Base-by-base conservation (phyloP, 1,140 invertebrate species). In the Drosophila quadrilineata region DNA sequence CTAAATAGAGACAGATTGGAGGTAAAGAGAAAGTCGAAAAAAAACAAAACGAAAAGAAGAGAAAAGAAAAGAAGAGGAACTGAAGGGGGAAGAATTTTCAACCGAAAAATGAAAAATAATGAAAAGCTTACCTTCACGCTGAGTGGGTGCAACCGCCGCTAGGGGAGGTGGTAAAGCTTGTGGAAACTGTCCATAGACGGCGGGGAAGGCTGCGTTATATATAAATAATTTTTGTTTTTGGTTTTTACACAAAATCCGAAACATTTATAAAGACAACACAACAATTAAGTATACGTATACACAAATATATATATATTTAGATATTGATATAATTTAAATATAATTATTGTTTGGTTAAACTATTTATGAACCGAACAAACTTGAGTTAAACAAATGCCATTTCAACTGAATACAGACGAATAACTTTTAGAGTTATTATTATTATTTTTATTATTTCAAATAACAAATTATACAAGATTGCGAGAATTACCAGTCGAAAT, bases 121-220 rank as follows among this genome's bases (percentile, higher is more conserved):
- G 69, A 74, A 86, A 77, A 76, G 91, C 94, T 96, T 96, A 97
- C 96, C 96, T 96, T 98, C 96, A 93, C 97, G 96, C 92, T 97
- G 96, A 89, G 95, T 94, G 59, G 96, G 94, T 80, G 96, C 95
- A 90, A 97, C 95, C 80, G 96, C 94, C 84, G 95, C 94, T 92
- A 97, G 94, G 90, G 96, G 96, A 91, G 96, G 96, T 88, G 96
- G 94, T 88, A 98, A 95, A 88, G 96, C 95, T 93, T 98, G 97
- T 91, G 97, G 96, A 92, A 97, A 97, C 93, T 98, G 96, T 90
- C 96, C 95, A 92, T 98, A 98, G 90, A 97, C 95, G 91, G 96
- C 95, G 90, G 97, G 96, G 91, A 97, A 98, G 91, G 96, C 96
- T 95, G 95, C 93, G 93, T 93, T 94, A 94, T 93, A 93, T 93